phyloP scores from a whole-genome alignment of 2,888 invertebrate species.

The Plusia festucae region DNA sequence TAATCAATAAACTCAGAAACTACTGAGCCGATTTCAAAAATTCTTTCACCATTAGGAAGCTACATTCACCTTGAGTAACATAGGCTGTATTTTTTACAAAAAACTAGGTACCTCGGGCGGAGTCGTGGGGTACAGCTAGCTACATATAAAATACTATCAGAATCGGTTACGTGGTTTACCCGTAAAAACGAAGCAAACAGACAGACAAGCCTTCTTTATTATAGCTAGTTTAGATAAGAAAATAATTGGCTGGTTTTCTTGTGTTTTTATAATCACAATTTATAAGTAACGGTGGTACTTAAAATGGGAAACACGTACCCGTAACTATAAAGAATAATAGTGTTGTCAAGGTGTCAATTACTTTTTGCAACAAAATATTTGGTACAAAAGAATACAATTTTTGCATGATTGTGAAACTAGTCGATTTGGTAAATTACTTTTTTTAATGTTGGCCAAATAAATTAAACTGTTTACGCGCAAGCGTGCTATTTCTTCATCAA shows the following conservation, averaged over 20 bases:
- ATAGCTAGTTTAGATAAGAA: slow-evolving; percentile 16
- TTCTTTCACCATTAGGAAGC: too few relatives aligned
- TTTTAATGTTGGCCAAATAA: slow-evolving; percentile 18
- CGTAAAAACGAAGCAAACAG: not conserved
- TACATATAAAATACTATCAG: not conserved
- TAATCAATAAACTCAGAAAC: too few relatives aligned
- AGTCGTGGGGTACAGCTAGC: too few relatives aligned
- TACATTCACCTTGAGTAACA: too few relatives aligned
- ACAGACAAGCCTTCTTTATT: not conserved
- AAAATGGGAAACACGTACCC: slow-evolving; percentile 50
- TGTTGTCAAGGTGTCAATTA: slow-evolving; percentile 34
- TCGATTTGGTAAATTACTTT: slow-evolving; percentile 37
- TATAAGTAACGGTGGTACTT: slow-evolving; percentile 28
- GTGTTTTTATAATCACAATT: slow-evolving; percentile 40
- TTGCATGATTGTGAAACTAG: slow-evolving; percentile 24
- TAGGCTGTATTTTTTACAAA: too few relatives aligned
- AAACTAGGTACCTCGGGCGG: too few relatives aligned
- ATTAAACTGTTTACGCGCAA: slow-evolving; percentile 31
- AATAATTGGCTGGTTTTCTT: slow-evolving; percentile 15
- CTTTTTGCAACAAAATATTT: slow-evolving; percentile 39
- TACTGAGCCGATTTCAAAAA: too few relatives aligned
- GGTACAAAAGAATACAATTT: slow-evolving; percentile 36
- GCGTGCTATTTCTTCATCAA: slow-evolving; percentile 25
- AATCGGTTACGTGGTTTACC: not conserved
- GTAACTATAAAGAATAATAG: slow-evolving; percentile 31